Evolutionary conservation across 2,888 invertebrate genomes (phyloP).

Genomic region (Ceraclea dissimilis): DNA sequence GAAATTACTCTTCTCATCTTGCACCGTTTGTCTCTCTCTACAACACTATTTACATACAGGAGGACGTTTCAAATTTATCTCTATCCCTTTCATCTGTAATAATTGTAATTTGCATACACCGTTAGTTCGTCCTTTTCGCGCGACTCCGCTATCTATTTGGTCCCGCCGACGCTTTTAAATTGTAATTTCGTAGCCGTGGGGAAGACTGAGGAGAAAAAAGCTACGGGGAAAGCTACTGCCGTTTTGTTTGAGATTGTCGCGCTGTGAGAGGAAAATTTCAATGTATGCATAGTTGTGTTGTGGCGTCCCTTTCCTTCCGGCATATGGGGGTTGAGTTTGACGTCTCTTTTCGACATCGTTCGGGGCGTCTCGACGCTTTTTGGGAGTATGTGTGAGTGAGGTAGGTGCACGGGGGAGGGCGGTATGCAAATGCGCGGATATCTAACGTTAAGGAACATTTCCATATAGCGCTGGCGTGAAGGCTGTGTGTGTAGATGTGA

Average conservation of each 20-base stretch:
- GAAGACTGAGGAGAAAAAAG: slow-evolving; percentile 23
- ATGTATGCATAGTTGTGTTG: slow-evolving; percentile 1
- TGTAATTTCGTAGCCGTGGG: slow-evolving; percentile 24
- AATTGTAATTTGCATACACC: slow-evolving; percentile 25
- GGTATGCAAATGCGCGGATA: slow-evolving; percentile 49
- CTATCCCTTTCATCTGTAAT: slow-evolving; percentile 19
- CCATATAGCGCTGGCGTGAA: slow-evolving; percentile 19
- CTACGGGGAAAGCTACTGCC: slow-evolving; percentile 15
- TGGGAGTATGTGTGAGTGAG: slow-evolving; percentile 44
- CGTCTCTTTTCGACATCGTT: slow-evolving; percentile 40
- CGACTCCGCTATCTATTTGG: slow-evolving; percentile 29
- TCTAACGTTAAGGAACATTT: slow-evolving; percentile 25
- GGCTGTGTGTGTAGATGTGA: slow-evolving; percentile 23
- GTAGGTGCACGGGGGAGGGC: slow-evolving; percentile 32
- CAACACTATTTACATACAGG: slow-evolving; percentile 18
- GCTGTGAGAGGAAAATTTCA: slow-evolving; percentile 11
- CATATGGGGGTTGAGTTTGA: slow-evolving; percentile 5
- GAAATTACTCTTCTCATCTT: slow-evolving; percentile 18
- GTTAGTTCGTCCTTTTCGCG: slow-evolving; percentile 23
- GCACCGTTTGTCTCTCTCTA: slow-evolving; percentile 6
- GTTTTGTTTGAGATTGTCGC: slow-evolving; percentile 24
- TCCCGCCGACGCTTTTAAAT: slow-evolving; percentile 26
- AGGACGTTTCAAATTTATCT: slow-evolving; percentile 22
- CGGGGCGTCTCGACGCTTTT: slow-evolving; percentile 33
- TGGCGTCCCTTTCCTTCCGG: slow-evolving; percentile 12